phyloP scores from a whole-genome alignment of 2,888 invertebrate species.

The Drosophila sordidula region DNA sequence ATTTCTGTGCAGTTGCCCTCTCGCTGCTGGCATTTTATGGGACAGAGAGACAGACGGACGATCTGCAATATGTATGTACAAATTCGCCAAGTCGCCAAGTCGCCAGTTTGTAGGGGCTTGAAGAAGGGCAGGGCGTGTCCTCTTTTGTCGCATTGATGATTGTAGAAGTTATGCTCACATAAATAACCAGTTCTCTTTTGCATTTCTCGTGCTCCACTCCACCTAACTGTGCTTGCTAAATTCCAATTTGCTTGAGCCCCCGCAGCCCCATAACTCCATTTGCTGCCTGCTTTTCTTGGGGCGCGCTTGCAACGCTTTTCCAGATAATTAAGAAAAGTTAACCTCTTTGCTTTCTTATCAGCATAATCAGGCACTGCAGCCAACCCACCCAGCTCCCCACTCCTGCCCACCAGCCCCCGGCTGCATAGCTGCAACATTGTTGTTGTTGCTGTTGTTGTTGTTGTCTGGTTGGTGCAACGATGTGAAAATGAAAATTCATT shows the following conservation, averaged over 20 bases:
- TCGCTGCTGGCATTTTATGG: slow-evolving; percentile 64
- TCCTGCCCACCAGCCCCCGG: background rate
- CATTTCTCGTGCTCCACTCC: slow-evolving; percentile 7
- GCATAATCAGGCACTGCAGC: slow-evolving; percentile 64
- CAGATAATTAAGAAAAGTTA: slow-evolving; percentile 77
- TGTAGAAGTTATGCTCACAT: slow-evolving; percentile 43
- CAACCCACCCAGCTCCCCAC: background rate
- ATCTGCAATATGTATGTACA: slow-evolving; percentile 40
- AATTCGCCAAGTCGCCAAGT: slow-evolving; percentile 26
- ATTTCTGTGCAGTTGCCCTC: slow-evolving; percentile 69
- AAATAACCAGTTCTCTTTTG: slow-evolving; percentile 8
- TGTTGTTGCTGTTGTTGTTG: slow-evolving; percentile 31
- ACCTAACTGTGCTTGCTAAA: slow-evolving; percentile 50
- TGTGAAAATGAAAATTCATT: slow-evolving; percentile 82
- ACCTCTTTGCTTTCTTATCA: slow-evolving; percentile 74
- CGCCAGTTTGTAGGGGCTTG: background rate
- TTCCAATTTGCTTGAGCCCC: slow-evolving; percentile 28
- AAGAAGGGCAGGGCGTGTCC: slow-evolving; percentile 2
- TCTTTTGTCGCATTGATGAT: slow-evolving; percentile 52
- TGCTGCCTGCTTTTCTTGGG: slow-evolving; percentile 16
- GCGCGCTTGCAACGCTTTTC: slow-evolving; percentile 51
- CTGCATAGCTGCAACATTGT: slow-evolving; percentile 49
- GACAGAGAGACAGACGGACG: slow-evolving; percentile 24
- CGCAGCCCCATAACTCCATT: background rate
- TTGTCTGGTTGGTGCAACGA: slow-evolving; percentile 67